A percentile compares a stretch with the other conserved stretches of the same genome.
Evolutionary conservation across 2,113 vertebrate genomes (phyloP).

Genomic region (Zapus hudsonius): DNA sequence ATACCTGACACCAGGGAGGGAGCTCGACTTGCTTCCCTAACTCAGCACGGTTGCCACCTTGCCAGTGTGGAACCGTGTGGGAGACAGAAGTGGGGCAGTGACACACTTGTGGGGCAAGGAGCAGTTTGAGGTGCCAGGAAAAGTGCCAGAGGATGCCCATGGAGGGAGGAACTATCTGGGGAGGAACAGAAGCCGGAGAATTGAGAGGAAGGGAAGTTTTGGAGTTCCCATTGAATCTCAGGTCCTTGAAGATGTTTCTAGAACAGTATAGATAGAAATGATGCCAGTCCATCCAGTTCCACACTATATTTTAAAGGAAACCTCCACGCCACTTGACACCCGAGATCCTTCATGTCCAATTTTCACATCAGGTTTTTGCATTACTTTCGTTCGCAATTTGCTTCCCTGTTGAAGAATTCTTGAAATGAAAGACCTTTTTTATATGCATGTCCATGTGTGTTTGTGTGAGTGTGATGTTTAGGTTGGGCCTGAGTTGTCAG

Average conservation of each 20-base stretch:
- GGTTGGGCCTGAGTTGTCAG: background rate
- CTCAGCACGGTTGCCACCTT: slow-evolving; percentile 25
- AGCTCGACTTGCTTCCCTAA: background rate
- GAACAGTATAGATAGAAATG: background rate
- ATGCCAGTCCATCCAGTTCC: background rate
- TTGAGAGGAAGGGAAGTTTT: background rate
- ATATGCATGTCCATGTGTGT: background rate
- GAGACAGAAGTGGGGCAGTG: slow-evolving; percentile 21
- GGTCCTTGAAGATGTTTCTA: background rate
- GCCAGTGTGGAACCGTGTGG: background rate
- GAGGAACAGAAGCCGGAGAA: background rate
- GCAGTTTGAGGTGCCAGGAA: background rate
- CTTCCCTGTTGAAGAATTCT: background rate
- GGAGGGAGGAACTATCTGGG: background rate
- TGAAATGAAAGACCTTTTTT: too few species aligned
- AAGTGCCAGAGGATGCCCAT: background rate
- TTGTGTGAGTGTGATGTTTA: background rate
- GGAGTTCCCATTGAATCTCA: slow-evolving; percentile 42
- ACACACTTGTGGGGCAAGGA: background rate
- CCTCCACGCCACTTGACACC: background rate
- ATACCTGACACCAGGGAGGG: background rate
- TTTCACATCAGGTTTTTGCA: background rate
- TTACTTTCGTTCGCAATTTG: background rate
- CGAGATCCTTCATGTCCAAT: background rate
- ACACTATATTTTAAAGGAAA: slow-evolving; percentile 3